Evolutionary conservation across 2,113 vertebrate genomes (phyloP), one percentile per base, ranked within the genome.

Genomic region (human): DNA sequence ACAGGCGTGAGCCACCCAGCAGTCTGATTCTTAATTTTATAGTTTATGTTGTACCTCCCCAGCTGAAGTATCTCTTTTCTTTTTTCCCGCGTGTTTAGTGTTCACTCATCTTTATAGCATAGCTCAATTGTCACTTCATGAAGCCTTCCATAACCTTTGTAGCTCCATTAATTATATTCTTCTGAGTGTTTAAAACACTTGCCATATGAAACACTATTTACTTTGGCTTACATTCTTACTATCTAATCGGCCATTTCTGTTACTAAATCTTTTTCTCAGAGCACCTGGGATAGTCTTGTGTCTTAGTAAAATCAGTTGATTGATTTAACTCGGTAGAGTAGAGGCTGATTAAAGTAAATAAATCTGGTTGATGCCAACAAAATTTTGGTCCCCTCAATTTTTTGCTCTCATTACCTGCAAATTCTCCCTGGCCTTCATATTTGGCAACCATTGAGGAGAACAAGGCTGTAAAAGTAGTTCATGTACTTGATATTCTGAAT

Each of bases 181-280:
- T 38, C 86, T 73, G 14, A 30, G 3, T 32, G 57, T 79, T 80
- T 83, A 68, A 45, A 89, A 59, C 35, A 52, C 40, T 83, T 68
- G 23, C 68, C 25, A 12, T 50, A 59, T 80, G 55, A 83, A 89
- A 79, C 45, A 80, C 17, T 92, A 0, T 92, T 95, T 91, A 59
- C 38, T 96, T 87, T 81, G 35, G 17, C n/a, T 97, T 93, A 18
- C 18, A 30, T 76, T 95, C 70, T 97, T 94, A 75, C 3, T 66
- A 14, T 87, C 72, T 73, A 78, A 18, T 70, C 9, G 76, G 22
- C 82, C 52, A 18, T 92, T 92, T 89, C 72, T 93, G 27, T 89
- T 73, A 89, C 40, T 90, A 38, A 89, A 27, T 93, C 35, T 85
- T 27, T 89, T 97, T 25, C 25, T 97, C 23, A 84, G 48, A 96